Conservation (phyloP, 2,888 invertebrate genomes). For the Erynnis tages region DNA sequence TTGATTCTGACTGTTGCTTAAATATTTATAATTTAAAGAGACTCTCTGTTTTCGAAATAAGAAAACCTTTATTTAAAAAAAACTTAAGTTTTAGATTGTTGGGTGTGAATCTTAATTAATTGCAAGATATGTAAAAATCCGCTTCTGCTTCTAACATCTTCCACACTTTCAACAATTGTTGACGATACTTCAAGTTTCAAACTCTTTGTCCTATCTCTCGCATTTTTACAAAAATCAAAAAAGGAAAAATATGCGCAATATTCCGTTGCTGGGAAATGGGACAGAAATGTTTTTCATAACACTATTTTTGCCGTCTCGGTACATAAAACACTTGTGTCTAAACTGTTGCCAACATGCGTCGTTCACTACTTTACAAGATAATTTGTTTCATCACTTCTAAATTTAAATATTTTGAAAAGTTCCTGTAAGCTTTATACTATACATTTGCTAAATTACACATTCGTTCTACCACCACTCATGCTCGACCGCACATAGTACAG, state of each 20-base stretch:
- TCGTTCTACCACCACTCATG: too few relatives aligned
- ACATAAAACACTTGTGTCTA: constrained; percentile 29
- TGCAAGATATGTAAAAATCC: background rate
- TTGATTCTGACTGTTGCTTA: too few relatives aligned
- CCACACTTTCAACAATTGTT: constrained; percentile 26
- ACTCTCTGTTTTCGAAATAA: too few relatives aligned
- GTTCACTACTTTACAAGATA: background rate
- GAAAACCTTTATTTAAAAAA: too few relatives aligned
- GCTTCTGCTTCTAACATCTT: background rate
- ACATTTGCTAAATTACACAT: background rate
- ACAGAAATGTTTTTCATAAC: constrained; percentile 9
- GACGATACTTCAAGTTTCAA: constrained; percentile 32
- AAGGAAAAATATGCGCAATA: constrained; percentile 7
- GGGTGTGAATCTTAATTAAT: too few relatives aligned
- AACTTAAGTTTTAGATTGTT: too few relatives aligned
- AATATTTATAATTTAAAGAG: too few relatives aligned
- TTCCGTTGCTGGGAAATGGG: background rate
- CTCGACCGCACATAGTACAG: too few relatives aligned
- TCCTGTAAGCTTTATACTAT: background rate
- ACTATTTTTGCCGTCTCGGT: constrained; percentile 19
- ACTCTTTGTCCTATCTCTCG: constrained; percentile 27
- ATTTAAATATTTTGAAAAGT: too few relatives aligned
- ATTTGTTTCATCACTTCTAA: background rate
- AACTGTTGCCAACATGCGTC: constrained; percentile 25
- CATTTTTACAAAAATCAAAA: constrained; percentile 20